These are phyloP conservation scores for Tenrec ecaudatus DNA, from an alignment of 2,113 vertebrate species.

Conservation along the genomic window DNA sequence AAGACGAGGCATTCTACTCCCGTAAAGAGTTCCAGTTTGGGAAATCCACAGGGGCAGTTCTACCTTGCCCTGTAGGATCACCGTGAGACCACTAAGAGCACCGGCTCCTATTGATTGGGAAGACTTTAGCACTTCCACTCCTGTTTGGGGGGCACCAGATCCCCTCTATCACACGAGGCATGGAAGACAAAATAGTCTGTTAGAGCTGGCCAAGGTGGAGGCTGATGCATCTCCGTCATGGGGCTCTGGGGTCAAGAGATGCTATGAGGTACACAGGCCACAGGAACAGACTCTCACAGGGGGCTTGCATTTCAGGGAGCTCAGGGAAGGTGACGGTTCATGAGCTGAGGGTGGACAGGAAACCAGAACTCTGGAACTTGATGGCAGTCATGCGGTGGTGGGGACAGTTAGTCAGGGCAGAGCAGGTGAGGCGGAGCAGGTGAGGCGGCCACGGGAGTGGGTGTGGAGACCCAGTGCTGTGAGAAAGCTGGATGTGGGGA, in stretches of 20 bases:
- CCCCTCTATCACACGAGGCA: too few relatives aligned
- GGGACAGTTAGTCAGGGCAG: rapidly evolving
- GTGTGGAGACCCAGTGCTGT: neutral
- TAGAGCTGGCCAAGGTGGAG: neutral
- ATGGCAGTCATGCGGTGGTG: neutral
- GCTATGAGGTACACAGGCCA: neutral
- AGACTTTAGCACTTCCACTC: neutral
- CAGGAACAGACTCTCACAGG: neutral
- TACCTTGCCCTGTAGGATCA: too few relatives aligned
- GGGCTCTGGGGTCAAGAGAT: neutral
- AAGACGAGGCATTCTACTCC: too few relatives aligned
- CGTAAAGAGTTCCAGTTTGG: too few relatives aligned
- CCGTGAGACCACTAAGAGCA: too few relatives aligned
- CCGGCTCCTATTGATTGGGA: too few relatives aligned
- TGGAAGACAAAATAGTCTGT: rapidly evolving
- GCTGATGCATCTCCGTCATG: neutral
- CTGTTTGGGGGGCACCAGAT: neutral
- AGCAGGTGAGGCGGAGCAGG: neutral
- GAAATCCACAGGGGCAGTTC: too few relatives aligned
- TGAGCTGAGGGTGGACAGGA: neutral
- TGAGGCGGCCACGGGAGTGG: neutral
- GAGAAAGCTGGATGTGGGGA: neutral
- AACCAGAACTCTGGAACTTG: neutral
- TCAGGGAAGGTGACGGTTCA: neutral
- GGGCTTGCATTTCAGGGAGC: neutral